Evolutionary conservation across 1,140 invertebrate genomes (phyloP), one percentile per base, ranked within the genome.

Genomic region (Sarcophaga peregrina): DNA sequence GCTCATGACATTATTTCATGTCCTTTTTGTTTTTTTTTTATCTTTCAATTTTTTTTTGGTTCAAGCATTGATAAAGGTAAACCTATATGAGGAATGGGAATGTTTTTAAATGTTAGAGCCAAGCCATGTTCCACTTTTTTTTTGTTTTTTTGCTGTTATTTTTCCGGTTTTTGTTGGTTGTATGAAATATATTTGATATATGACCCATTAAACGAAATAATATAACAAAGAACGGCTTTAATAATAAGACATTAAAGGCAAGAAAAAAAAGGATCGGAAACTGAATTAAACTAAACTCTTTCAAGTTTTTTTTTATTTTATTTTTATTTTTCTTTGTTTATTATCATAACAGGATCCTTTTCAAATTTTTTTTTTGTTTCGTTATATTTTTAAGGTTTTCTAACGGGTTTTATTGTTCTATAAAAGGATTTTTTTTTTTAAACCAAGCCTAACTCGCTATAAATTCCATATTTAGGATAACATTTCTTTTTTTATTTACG

Each of bases 1-100:
- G 62, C 62, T 68, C 62, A 68, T 68, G 62, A 68, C 62, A 68
- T 68, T 68, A 37, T 37, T 68, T 17, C 8, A 58, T 68, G 17
- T 68, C 20, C 20, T 8, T 68, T 68, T 37, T 37, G 25, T 37
- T 37, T 4, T 37, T 4, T 37, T 37, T 4, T 37, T 4, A 0
- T 58, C 6, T 13, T 58, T 58, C 54, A 11, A n/a, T 37, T 4
- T 58, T 58, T 58, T 13, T 58, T n/a, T 5, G 7, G 0, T 62
- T 37, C 0, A 68, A 68, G 4, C 4, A 68, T 68, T 68, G 62
- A 68, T 20, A 68, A 68, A 68, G 62, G 62, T 68, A 68, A 68
- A 8, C 25, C 25, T 4, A 37, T 37, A 4, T 37, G 25, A 37
- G 25, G 4, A 37, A 37, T 37, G 62, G n/a, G 13, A 17, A 20